phyloP scores from a whole-genome alignment of 2,113 vertebrate genomes.

The Rhagologus leucostigma region DNA sequence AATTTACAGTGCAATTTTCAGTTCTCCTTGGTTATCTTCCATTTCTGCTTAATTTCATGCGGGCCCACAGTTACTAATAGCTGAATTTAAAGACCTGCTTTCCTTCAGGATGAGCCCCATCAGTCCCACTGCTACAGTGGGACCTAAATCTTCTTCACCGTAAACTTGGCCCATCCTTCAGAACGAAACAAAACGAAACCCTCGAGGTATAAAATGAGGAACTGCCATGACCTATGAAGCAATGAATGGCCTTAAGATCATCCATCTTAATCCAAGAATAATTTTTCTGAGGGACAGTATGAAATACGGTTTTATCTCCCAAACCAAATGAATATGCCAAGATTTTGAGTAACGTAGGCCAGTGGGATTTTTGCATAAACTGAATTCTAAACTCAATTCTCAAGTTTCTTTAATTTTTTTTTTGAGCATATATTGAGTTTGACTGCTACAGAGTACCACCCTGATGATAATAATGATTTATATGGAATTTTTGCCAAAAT shows the following conservation, averaged over 20 bases:
- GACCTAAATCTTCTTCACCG: background rate
- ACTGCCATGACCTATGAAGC: background rate
- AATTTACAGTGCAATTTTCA: background rate
- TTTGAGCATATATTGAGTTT: background rate
- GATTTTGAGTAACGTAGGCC: background rate
- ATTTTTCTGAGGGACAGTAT: background rate
- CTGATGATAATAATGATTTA: background rate
- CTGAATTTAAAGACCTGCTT: background rate
- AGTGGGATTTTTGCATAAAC: background rate
- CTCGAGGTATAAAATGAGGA: background rate
- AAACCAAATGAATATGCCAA: background rate
- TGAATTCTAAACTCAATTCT: background rate
- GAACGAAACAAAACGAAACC: background rate
- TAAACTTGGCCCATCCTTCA: background rate
- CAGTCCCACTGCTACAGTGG: background rate
- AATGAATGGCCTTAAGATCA: background rate
- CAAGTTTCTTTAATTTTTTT: background rate
- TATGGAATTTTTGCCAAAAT: background rate
- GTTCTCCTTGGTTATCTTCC: background rate
- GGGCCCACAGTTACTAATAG: background rate
- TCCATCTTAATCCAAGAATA: background rate
- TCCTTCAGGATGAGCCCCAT: background rate
- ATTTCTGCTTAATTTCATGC: background rate
- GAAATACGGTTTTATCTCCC: background rate
- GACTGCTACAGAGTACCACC: background rate